A percentile compares a stretch with the other conserved stretches of the same genome.
These are phyloP conservation scores for Notarius quadriscutis DNA, from an alignment of 2,113 vertebrate genomes.

Conservation along the genomic window DNA sequence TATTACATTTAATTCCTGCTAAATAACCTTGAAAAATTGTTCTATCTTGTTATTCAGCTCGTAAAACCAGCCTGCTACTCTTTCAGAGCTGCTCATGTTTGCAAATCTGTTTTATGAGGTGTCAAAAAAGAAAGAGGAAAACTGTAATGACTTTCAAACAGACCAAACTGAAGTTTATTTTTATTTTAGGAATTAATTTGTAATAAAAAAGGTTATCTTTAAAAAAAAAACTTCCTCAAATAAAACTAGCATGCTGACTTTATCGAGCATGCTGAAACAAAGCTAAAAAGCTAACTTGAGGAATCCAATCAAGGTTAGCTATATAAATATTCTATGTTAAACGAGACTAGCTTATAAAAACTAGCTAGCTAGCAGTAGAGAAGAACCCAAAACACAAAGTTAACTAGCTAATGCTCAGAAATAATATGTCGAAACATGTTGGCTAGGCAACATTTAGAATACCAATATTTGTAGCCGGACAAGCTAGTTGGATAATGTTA, in stretches of 20 bases:
- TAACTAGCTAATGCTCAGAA: background rate
- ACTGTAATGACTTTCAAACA: background rate
- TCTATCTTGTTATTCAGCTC: background rate
- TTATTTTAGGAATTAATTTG: background rate
- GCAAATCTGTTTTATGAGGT: no score
- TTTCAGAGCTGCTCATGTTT: background rate
- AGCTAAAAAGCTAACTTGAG: background rate
- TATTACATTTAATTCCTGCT: background rate
- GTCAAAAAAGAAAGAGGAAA: background rate
- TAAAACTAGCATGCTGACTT: background rate
- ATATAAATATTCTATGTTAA: background rate
- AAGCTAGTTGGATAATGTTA: no score
- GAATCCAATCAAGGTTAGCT: background rate
- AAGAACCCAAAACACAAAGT: background rate
- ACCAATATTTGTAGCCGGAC: background rate
- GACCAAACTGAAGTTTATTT: background rate
- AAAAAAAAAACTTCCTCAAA: background rate
- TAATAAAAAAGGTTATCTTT: background rate
- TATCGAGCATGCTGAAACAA: background rate
- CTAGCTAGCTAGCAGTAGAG: background rate
- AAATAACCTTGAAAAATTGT: background rate
- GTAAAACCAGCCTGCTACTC: background rate
- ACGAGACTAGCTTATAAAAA: background rate
- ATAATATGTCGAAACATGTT: background rate
- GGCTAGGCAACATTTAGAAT: background rate